Base-by-base conservation (phyloP, 35 echinoderm and acorn worm genomes). In the Apostichopus parvimensis region DNA sequence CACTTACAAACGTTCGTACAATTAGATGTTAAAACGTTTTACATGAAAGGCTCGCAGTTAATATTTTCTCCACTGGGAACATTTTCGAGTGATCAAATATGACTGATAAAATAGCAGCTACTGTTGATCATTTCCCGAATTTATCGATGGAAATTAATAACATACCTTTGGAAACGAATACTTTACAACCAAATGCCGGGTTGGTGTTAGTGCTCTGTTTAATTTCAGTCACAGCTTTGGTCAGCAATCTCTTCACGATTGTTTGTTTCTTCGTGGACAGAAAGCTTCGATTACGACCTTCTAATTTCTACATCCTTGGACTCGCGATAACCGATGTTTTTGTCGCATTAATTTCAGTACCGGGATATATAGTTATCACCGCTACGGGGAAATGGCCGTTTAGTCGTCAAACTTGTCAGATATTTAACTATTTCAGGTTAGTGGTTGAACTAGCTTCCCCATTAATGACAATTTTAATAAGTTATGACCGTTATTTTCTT, bases 251-350 rank as follows among this genome's bases (percentile, higher is more conserved):
- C 5, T 84, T 84, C 14, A 84, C 81, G 21, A 23, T 84, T 14
- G 8, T 84, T 5, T 84, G 81, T 12, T 84, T 84, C 57, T 60
- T 84, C 0, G 54, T 59, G 5, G 56, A 84, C 6, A 84, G 20
- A 59, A 56, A 59, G 2, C n/a, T 84, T 8, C 17, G 34, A n/a
- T 17, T 60, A 58, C 17, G 56, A n/a, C 13, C 57, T 59, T 57
- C 81, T 21, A 84, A 84, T 23, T 84, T 56, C n/a, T 84, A 84
- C 17, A 84, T 84, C 57, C 15, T 84, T 24, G 81, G 81, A 58
- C 81, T 58, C 6, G 81, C 81, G 55, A 21, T 84, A 1, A 84
- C 81, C 8, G 81, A 84, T 7, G 13, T 84, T 2, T 58, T 56
- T 56, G 57, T 84, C 9, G 81, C 54, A 11, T 17, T 84, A 21